phyloP scores from a whole-genome alignment of 2,888 invertebrate genomes.

The Candidula unifasciata region DNA sequence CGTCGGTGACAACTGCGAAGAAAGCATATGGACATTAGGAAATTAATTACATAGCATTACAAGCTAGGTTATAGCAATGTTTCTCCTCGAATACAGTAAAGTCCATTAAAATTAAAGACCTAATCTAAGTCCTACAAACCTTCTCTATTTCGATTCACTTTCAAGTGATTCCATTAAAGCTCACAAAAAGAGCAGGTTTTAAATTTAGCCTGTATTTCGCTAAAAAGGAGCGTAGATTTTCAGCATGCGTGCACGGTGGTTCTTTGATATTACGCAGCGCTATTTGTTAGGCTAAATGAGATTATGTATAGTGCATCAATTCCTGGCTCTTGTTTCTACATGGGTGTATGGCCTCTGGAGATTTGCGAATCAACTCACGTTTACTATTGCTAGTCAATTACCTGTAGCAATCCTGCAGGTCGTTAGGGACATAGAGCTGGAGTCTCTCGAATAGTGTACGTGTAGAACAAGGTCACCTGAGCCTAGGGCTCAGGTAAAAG shows the following conservation, averaged over 20 bases:
- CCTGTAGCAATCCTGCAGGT: too few relatives aligned
- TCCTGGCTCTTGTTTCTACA: background rate
- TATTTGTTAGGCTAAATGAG: background rate
- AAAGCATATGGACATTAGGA: constrained; percentile 17
- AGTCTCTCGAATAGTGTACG: too few relatives aligned
- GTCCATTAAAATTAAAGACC: constrained; percentile 18
- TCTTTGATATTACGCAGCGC: background rate
- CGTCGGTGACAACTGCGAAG: background rate
- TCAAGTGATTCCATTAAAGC: constrained; percentile 28
- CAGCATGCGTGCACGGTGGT: background rate
- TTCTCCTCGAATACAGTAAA: background rate
- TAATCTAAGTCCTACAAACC: background rate
- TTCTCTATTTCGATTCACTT: background rate
- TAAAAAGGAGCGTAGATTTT: constrained; percentile 2
- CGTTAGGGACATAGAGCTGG: too few relatives aligned
- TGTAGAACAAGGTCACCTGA: too few relatives aligned
- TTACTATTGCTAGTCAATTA: too few relatives aligned
- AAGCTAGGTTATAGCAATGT: constrained; percentile 9
- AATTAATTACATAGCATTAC: constrained; percentile 15
- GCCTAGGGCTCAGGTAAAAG: too few relatives aligned
- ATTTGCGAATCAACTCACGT: background rate
- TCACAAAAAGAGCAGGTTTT: constrained; percentile 23
- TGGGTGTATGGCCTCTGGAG: background rate
- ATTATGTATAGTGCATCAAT: background rate
- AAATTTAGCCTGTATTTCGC: background rate